Evolutionary conservation across 2,888 invertebrate genomes (phyloP).

Genomic region (Amphiduros pacificus): DNA sequence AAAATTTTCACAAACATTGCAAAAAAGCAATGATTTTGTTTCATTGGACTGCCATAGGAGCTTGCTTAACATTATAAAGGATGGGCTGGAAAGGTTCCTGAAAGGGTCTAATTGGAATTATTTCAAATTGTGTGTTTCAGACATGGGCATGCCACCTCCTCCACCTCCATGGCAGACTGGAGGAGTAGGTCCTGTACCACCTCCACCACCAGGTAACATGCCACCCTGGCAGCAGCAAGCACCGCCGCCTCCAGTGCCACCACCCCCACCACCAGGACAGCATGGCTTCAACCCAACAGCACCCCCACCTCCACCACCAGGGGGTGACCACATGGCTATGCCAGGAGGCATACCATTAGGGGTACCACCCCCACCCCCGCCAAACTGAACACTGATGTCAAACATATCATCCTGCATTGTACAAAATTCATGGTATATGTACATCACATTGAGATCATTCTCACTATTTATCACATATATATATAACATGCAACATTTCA

Average conservation of each 20-base stretch:
- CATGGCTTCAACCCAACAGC: conserved; percentile 44
- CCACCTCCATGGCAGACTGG: conserved; percentile 55
- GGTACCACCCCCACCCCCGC: conserved; percentile 22
- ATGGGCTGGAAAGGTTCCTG: not conserved
- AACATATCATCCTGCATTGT: not conserved
- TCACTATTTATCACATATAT: too few species aligned
- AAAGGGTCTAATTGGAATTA: not conserved
- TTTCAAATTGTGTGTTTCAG: conserved; percentile 14
- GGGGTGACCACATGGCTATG: conserved; percentile 5
- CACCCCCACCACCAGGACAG: conserved; percentile 54
- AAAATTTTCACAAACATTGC: too few species aligned
- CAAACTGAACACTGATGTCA: conserved; percentile 4
- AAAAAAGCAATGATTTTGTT: not conserved
- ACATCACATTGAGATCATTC: conserved; percentile 4
- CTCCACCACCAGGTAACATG: conserved; percentile 44
- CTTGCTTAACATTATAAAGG: not conserved
- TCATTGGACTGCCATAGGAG: not conserved
- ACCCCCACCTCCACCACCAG: conserved; percentile 54
- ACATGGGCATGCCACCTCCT: conserved; percentile 56
- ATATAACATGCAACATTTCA: too few species aligned
- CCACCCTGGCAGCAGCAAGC: conserved; percentile 59
- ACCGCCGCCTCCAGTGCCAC: conserved; percentile 63
- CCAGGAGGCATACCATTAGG: conserved; percentile 17
- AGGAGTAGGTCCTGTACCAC: conserved; percentile 14
- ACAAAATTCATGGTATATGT: too few species aligned